Evolutionary conservation across 2,113 vertebrate species (phyloP).

Genomic region (Microcebus ravelobensis): DNA sequence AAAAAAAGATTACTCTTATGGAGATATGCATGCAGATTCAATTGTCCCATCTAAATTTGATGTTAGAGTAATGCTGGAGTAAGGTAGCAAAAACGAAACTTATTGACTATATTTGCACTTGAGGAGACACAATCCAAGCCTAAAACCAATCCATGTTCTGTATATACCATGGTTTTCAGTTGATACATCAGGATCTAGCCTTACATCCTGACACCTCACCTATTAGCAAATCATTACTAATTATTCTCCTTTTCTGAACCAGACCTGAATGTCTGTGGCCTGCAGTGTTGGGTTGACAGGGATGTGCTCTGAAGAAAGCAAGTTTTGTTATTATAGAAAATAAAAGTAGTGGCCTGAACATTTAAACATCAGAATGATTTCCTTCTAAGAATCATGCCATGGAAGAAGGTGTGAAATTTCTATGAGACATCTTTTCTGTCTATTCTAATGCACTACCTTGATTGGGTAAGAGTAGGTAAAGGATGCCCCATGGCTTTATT

Average conservation of each 20-base stretch:
- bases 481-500: not conserved
- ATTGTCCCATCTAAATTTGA: not conserved
- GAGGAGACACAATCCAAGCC: not conserved
- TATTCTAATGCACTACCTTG: not conserved
- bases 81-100: not conserved
- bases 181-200: not conserved
- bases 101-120: not conserved
- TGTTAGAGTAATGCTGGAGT: not conserved
- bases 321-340: not conserved
- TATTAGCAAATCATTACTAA: not conserved
- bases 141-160: not conserved
- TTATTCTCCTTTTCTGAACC: not conserved
- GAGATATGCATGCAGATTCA: not conserved
- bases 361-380: not conserved
- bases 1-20: not conserved
- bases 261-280: conserved; percentile 6
- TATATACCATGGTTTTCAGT: not conserved
- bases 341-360: not conserved
- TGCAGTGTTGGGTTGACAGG: not conserved
- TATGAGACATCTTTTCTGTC: not conserved
- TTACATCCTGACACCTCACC: not conserved
- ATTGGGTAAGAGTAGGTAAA: not conserved
- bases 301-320: conserved; percentile 13
- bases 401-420: not conserved
- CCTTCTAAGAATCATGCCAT: not conserved